These are phyloP conservation scores for Dendrolimus pini DNA, from an alignment of 2,888 invertebrate genomes.

Conservation along the genomic window DNA sequence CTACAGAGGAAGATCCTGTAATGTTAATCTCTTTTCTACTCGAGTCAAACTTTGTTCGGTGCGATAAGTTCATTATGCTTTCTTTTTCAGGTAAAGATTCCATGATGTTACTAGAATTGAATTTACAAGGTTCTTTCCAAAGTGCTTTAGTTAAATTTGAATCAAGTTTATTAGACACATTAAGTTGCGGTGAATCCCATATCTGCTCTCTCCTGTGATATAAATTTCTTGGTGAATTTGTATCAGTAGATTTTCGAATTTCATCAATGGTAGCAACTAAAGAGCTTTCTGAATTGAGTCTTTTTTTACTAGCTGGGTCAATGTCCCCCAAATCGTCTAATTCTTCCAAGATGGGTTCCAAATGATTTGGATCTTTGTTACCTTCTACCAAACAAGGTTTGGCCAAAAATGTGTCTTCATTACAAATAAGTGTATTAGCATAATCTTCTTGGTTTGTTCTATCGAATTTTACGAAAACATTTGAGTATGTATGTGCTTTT, in stretches of 20 bases:
- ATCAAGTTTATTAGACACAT: slow-evolving; percentile 46
- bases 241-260: slow-evolving; percentile 74
- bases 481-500: slow-evolving; percentile 63
- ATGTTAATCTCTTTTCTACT: slow-evolving; percentile 38
- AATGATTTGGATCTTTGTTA: slow-evolving; percentile 68
- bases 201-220: slow-evolving; percentile 72
- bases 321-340: slow-evolving; percentile 72
- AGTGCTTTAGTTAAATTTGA: slow-evolving; percentile 53
- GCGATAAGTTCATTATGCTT: slow-evolving; percentile 39
- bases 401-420: slow-evolving; percentile 70
- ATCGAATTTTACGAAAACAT: slow-evolving; percentile 64
- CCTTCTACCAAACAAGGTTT: slow-evolving; percentile 74
- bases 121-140: slow-evolving; percentile 69
- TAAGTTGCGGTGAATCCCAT: slow-evolving; percentile 62
- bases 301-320: slow-evolving; percentile 52
- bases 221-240: slow-evolving; percentile 75
- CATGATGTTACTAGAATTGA: slow-evolving; percentile 61
- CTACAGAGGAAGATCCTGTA: slow-evolving; percentile 20
- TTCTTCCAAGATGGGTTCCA: slow-evolving; percentile 76
- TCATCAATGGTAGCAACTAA: slow-evolving; percentile 80
- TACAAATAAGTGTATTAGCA: slow-evolving; percentile 68
- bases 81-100: slow-evolving; percentile 60
- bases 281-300: slow-evolving; percentile 73
- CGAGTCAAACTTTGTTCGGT: slow-evolving; percentile 40
- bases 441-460: slow-evolving; percentile 68